phyloP scores from a whole-genome alignment of 2,113 vertebrate species.

The Xerus inauris region DNA sequence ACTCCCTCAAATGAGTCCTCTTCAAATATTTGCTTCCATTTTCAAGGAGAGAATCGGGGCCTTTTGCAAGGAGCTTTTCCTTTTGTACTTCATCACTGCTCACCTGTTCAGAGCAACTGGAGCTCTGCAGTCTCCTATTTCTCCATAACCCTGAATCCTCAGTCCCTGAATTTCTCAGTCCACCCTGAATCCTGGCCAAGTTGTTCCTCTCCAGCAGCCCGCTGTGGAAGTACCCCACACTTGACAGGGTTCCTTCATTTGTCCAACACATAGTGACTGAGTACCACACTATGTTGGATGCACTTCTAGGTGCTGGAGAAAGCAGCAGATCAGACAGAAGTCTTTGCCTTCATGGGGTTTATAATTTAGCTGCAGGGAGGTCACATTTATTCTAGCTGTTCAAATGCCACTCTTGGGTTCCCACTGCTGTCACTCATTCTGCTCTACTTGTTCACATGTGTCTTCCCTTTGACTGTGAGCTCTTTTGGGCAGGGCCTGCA shows the following conservation, averaged over 20 bases:
- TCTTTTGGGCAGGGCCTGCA: background rate
- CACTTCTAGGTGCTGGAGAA: background rate
- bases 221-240: background rate
- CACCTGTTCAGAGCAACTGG: background rate
- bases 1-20: background rate
- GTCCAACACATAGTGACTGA: background rate
- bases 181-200: background rate
- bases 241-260: background rate
- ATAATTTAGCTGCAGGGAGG: background rate
- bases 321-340: background rate
- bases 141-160: no score
- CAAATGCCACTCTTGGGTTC: background rate
- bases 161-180: background rate
- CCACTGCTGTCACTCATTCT: background rate
- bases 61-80: background rate
- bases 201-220: background rate
- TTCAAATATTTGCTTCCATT: background rate
- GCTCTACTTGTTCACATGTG: background rate
- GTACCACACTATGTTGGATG: background rate
- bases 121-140: no score
- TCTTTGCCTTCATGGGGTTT: background rate
- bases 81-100: background rate
- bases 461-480: background rate
- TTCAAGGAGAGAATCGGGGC: background rate
- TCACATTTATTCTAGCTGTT: background rate